Conservation (phyloP, 2,888 invertebrate genomes). For the Pollenia amentaria region DNA sequence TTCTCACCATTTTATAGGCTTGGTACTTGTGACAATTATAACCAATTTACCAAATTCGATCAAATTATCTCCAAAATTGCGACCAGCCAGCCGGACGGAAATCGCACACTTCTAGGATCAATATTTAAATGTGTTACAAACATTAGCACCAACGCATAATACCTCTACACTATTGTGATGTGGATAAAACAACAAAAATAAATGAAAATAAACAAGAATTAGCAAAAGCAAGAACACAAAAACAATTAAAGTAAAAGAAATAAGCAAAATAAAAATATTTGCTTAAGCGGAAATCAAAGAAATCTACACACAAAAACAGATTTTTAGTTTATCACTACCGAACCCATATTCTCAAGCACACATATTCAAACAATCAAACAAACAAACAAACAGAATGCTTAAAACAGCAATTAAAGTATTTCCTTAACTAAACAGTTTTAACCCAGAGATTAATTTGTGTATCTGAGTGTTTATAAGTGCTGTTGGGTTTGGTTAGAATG, state of each 20-base stretch:
- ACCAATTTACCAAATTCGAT: too few species aligned
- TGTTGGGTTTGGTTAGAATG: neutral
- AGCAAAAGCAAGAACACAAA: neutral
- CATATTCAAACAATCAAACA: neutral
- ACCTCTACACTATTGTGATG: too few species aligned
- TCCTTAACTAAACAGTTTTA: constrained; percentile 13
- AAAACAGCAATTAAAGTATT: constrained; percentile 22
- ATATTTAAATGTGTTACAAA: too few species aligned
- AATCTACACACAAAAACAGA: neutral
- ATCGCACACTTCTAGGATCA: too few species aligned
- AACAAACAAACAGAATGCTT: neutral
- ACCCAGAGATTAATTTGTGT: constrained; percentile 14
- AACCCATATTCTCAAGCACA: neutral
- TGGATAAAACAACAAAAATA: too few species aligned
- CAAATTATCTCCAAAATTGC: too few species aligned
- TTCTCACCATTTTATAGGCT: too few species aligned
- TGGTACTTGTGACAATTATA: too few species aligned
- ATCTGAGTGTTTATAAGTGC: neutral
- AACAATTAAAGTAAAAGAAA: neutral
- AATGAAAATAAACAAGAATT: neutral
- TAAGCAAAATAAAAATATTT: constrained; percentile 24
- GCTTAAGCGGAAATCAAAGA: constrained; percentile 8
- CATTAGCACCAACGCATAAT: too few species aligned
- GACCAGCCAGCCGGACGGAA: too few species aligned
- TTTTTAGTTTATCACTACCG: neutral